Percentiles rank a stretch among this genome's conserved stretches.
These are phyloP conservation scores for Agapetus fuscipes DNA, from an alignment of 2,888 invertebrate genomes.

Conservation along the genomic window DNA sequence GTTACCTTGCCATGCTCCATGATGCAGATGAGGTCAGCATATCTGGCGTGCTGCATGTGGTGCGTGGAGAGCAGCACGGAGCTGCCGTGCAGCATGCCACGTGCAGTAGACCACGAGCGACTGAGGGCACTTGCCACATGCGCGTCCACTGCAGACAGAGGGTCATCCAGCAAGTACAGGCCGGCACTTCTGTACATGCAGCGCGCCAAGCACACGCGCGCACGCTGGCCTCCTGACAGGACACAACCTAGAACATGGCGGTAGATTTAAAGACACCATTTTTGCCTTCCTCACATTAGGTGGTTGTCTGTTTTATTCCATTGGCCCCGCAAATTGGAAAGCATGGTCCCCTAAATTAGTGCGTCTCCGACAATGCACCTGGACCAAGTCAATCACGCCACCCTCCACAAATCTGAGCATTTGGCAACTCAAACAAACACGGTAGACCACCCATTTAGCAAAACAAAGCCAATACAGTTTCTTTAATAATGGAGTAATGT, in stretches of 20 bases:
- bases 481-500: too few relatives aligned
- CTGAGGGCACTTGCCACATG: constrained; percentile 49
- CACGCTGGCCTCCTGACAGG: constrained; percentile 60
- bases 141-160: constrained; percentile 52
- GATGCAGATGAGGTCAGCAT: constrained; percentile 38
- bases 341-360: too few relatives aligned
- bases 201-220: constrained; percentile 45
- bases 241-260: constrained; percentile 51
- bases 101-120: constrained; percentile 28
- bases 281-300: too few relatives aligned
- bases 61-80: constrained; percentile 55
- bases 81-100: constrained; percentile 42
- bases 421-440: too few relatives aligned
- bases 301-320: too few relatives aligned
- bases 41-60: constrained; percentile 50
- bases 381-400: too few relatives aligned
- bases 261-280: too few relatives aligned
- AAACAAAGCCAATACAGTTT: too few relatives aligned
- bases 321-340: too few relatives aligned
- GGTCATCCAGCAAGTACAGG: constrained; percentile 54
- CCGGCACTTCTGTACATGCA: constrained; percentile 53
- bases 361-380: too few relatives aligned
- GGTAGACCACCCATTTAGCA: too few relatives aligned
- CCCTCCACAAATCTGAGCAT: too few relatives aligned
- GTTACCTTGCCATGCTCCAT: constrained; percentile 34